These are phyloP conservation scores for Callyntrura sp. DNA, from an alignment of 2,888 invertebrate genomes.

Conservation along the genomic window DNA sequence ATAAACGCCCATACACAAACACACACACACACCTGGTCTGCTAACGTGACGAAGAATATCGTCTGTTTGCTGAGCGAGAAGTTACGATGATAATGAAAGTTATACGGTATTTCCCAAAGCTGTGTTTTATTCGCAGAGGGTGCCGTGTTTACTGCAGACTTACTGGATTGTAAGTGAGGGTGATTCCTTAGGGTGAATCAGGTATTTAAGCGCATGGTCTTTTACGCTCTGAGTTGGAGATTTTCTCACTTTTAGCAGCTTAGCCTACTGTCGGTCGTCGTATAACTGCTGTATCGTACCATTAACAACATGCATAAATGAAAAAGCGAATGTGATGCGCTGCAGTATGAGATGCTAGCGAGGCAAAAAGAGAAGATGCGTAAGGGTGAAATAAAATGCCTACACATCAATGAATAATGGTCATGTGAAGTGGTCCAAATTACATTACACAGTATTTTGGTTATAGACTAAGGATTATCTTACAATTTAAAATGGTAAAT, in stretches of 20 bases:
- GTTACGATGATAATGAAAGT: background rate
- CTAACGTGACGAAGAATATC: background rate
- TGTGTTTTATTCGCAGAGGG: background rate
- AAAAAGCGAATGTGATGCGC: no score
- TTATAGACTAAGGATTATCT: no score
- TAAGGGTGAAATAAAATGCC: no score
- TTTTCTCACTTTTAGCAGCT: background rate
- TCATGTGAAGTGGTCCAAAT: no score
- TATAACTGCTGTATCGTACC: background rate
- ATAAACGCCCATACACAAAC: background rate
- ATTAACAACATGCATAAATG: no score
- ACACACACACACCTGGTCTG: background rate
- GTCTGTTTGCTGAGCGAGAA: background rate
- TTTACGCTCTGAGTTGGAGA: background rate
- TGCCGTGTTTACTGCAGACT: conserved; percentile 55
- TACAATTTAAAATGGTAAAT: no score
- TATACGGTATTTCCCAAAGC: background rate
- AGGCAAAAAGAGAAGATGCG: no score
- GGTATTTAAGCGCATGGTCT: conserved; percentile 38
- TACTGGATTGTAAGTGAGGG: conserved; percentile 56
- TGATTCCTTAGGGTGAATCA: conserved; percentile 37
- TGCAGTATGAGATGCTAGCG: background rate
- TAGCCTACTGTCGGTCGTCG: background rate
- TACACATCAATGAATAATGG: no score
- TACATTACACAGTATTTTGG: no score